Percentiles rank a stretch among this genome's conserved stretches.
phyloP scores from a whole-genome alignment of 2,888 invertebrate genomes.

The Diaperis boleti region DNA sequence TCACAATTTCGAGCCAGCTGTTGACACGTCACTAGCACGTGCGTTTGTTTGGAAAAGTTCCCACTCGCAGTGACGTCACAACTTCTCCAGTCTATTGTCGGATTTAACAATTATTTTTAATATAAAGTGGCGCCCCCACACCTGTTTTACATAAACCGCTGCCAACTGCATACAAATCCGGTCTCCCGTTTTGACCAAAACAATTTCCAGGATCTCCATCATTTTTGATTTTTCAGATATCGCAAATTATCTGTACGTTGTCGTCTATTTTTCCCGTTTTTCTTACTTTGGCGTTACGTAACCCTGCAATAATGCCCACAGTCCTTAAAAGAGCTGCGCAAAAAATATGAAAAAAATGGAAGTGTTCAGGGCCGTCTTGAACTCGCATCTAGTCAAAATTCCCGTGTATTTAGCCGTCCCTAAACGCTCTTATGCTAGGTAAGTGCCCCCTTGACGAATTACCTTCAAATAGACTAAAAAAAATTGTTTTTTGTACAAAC shows the following conservation, averaged over 20 bases:
- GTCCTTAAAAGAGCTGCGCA: slow-evolving; percentile 28
- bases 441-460: slow-evolving; percentile 22
- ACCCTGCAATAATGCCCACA: slow-evolving; percentile 4
- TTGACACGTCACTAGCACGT: too few relatives aligned
- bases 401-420: slow-evolving; percentile 27
- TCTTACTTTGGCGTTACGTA: background rate
- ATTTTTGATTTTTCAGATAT: background rate
- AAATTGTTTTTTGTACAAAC: background rate
- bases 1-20: too few relatives aligned
- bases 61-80: too few relatives aligned
- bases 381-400: slow-evolving; percentile 17
- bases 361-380: slow-evolving; percentile 48
- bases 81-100: too few relatives aligned
- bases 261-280: background rate
- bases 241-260: slow-evolving; percentile 4
- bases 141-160: too few relatives aligned
- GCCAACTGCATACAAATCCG: background rate
- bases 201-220: background rate
- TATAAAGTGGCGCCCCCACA: too few relatives aligned
- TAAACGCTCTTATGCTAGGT: slow-evolving; percentile 56
- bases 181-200: slow-evolving; percentile 12
- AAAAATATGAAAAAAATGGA: slow-evolving; percentile 61
- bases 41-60: too few relatives aligned
- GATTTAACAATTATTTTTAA: too few relatives aligned
- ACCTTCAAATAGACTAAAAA: background rate